Conservation (phyloP, 2,888 invertebrate species). For the Drosophila aldrichi region DNA sequence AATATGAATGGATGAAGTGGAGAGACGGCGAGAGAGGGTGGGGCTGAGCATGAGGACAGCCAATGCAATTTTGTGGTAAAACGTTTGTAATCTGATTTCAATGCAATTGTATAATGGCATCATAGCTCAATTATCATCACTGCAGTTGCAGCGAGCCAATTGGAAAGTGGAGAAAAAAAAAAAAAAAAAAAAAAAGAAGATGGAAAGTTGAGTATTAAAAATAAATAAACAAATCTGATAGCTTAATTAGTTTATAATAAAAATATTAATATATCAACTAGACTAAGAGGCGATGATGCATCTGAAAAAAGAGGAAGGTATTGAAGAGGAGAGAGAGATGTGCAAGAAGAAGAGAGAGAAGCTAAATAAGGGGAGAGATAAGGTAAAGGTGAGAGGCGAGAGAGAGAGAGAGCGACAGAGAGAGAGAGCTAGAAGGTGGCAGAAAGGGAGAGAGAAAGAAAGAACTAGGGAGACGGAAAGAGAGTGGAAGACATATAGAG, state of each 20-base stretch:
- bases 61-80: conserved; percentile 68
- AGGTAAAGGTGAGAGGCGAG: too few relatives aligned
- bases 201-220: not conserved
- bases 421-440: not conserved
- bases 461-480: not conserved
- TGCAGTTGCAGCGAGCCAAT: conserved; percentile 18
- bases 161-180: conserved; percentile 1
- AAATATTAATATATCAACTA: not conserved
- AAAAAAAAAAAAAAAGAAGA: too few relatives aligned
- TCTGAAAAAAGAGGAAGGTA: not conserved
- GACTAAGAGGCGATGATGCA: not conserved
- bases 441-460: not conserved
- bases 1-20: conserved; percentile 4
- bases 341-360: not conserved
- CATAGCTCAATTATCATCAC: conserved; percentile 41
- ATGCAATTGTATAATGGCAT: conserved; percentile 51
- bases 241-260: not conserved
- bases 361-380: too few relatives aligned
- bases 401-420: too few relatives aligned
- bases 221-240: not conserved
- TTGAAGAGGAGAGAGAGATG: not conserved
- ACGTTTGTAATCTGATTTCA: conserved; percentile 66
- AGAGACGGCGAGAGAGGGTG: not conserved
- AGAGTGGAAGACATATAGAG: too few relatives aligned
- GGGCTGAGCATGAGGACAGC: conserved; percentile 19